These are phyloP conservation scores for Plecturocebus donacophilus DNA, from an alignment of 2,113 vertebrate species.

Conservation along the genomic window DNA sequence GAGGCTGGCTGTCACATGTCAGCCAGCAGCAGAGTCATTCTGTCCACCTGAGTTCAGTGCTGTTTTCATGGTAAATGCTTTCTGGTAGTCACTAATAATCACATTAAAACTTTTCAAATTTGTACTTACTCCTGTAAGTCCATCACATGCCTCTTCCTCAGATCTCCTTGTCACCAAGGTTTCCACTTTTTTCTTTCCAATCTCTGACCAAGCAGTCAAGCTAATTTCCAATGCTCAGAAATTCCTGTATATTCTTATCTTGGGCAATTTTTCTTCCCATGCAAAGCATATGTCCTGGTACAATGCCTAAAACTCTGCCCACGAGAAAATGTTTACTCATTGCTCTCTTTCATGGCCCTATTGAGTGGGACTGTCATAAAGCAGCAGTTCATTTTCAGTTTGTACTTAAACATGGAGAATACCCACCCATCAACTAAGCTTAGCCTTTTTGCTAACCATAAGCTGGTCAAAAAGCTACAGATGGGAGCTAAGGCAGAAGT, in stretches of 20 bases:
- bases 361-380: not conserved
- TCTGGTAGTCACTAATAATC: not conserved
- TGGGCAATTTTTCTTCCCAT: not conserved
- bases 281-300: not conserved
- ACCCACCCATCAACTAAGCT: not conserved
- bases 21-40: not conserved
- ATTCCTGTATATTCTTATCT: not conserved
- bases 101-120: not conserved
- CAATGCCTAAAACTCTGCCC: not conserved
- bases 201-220: not conserved
- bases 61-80: not conserved
- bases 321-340: not conserved
- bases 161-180: not conserved
- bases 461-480: not conserved
- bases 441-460: not conserved
- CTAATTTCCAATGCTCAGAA: not conserved
- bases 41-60: not conserved
- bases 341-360: not conserved
- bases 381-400: not conserved
- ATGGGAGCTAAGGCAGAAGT: not conserved
- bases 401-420: not conserved
- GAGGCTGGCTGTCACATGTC: not conserved
- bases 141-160: not conserved
- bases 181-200: not conserved
- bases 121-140: not conserved